Conservation (phyloP, 2,888 invertebrate genomes). For the Leptinotarsa tumamoca region DNA sequence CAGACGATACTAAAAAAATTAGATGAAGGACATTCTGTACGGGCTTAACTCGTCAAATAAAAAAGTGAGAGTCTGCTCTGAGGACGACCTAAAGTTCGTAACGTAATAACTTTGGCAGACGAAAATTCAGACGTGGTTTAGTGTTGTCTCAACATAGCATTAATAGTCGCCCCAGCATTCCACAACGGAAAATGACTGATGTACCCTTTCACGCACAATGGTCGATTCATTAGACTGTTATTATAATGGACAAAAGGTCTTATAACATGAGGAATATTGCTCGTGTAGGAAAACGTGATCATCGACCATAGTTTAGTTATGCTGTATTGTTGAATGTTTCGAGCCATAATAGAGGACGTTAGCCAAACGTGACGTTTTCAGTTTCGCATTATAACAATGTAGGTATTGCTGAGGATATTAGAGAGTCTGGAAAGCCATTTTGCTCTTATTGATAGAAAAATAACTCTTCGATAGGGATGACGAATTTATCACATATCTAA, state of each 20-base stretch:
- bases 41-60: too few species aligned
- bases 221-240: constrained; percentile 2
- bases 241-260: constrained; percentile 4
- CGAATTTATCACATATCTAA: too few species aligned
- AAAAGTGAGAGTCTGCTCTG: too few species aligned
- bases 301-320: neutral
- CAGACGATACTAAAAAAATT: too few species aligned
- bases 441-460: neutral
- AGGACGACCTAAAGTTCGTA: too few species aligned
- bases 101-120: too few species aligned
- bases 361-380: neutral
- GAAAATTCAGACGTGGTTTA: too few species aligned
- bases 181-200: neutral
- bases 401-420: neutral
- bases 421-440: neutral
- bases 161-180: neutral
- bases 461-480: too few species aligned
- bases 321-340: constrained; percentile 5
- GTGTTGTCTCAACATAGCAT: neutral
- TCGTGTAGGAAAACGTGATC: constrained; percentile 9
- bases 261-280: neutral
- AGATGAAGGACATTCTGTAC: too few species aligned
- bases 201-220: neutral
- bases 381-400: neutral
- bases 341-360: neutral